Conservation (phyloP, 1,140 invertebrate genomes). For the Battus philenor region DNA sequence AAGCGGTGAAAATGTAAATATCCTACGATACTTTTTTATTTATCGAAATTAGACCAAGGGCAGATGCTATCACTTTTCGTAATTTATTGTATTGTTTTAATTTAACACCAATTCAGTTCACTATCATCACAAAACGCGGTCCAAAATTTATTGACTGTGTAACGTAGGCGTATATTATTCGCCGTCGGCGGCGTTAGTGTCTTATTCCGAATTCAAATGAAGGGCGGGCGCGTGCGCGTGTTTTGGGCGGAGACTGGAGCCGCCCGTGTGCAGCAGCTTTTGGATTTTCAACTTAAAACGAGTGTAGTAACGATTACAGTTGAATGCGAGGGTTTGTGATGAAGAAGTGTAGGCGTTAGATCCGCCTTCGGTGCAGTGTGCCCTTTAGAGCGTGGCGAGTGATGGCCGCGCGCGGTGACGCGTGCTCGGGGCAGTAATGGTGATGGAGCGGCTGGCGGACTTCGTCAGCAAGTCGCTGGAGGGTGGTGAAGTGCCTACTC, state of each 20-base stretch:
- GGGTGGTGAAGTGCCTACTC: conserved; percentile 60
- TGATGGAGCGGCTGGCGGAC: conserved; percentile 72
- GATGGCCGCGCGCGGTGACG: conserved; percentile 53
- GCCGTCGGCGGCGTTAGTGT: conserved; percentile 39
- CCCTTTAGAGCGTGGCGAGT: conserved; percentile 49
- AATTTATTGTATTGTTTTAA: no score
- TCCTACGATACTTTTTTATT: no score
- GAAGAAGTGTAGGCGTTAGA: conserved; percentile 43
- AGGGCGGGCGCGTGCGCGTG: conserved; percentile 62
- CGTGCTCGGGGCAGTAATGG: conserved; percentile 64
- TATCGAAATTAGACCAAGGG: no score
- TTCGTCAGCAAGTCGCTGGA: conserved; percentile 71
- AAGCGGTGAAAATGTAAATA: no score
- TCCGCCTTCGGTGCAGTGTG: conserved; percentile 44
- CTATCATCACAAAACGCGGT: no score
- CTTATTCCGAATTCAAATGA: conserved; percentile 14
- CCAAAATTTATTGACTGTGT: conserved; percentile 72
- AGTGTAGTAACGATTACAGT: conserved; percentile 20
- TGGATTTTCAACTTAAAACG: conserved; percentile 21
- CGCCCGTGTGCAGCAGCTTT: conserved; percentile 24
- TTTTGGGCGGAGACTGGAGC: conserved; percentile 46
- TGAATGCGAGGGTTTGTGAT: conserved; percentile 16
- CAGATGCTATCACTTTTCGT: no score
- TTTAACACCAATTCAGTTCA: no score
- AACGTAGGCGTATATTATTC: conserved; percentile 68